These are phyloP conservation scores for Tetragnatha montana DNA, from an alignment of 2,888 invertebrate species.

Conservation along the genomic window DNA sequence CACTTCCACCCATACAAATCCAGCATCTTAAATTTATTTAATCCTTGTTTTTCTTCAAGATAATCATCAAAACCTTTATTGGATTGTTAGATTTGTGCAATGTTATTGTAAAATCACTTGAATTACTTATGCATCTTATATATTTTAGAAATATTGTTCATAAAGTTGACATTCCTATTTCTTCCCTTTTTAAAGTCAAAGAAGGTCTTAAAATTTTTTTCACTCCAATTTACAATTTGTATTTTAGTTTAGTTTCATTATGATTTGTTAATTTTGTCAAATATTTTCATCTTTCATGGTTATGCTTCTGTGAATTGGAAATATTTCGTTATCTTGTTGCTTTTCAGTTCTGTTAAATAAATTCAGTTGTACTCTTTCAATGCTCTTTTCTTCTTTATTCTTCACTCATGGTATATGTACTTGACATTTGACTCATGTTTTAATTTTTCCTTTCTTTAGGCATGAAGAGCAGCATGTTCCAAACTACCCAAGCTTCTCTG, in stretches of 20 bases:
- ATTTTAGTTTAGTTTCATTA: background rate
- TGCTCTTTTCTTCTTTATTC: background rate
- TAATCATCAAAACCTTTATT: background rate
- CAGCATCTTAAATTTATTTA: no score
- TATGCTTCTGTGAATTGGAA: background rate
- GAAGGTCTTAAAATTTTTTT: background rate
- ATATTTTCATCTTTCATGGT: background rate
- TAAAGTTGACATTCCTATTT: background rate
- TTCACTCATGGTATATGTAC: background rate
- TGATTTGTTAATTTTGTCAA: background rate
- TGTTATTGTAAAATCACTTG: background rate
- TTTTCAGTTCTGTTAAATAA: background rate
- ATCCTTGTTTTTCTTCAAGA: no score
- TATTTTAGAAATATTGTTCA: background rate
- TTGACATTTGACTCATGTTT: background rate
- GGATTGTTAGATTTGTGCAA: background rate
- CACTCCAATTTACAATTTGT: background rate
- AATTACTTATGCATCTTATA: background rate
- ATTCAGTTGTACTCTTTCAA: background rate
- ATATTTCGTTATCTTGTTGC: background rate
- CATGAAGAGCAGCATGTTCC: slow-evolving; percentile 36
- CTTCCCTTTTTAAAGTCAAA: background rate
- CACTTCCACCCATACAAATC: no score
- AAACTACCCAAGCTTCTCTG: slow-evolving; percentile 12
- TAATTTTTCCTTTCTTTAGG: slow-evolving; percentile 41